Evolutionary conservation across 2,113 vertebrate genomes (phyloP).

Genomic region (Menidia beryllina): DNA sequence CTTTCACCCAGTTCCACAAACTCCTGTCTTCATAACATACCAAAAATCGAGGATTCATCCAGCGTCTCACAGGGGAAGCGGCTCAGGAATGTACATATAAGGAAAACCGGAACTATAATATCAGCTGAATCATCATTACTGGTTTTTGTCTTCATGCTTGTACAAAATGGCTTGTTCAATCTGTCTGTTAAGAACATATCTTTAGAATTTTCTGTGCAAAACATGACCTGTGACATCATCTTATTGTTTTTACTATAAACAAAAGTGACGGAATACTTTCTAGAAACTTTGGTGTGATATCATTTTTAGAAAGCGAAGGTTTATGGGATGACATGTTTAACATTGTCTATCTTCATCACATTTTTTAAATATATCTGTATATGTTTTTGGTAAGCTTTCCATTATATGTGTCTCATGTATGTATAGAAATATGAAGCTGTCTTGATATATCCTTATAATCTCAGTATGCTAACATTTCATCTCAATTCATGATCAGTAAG

Average conservation of each 20-base stretch:
- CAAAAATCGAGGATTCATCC: constrained; percentile 44
- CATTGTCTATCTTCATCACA: constrained; percentile 12
- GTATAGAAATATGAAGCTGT: not conserved
- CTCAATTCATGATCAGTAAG: too few relatives aligned
- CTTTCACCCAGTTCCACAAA: constrained; percentile 53
- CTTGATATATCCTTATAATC: not conserved
- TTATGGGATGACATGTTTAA: not conserved
- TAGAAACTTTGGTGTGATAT: not conserved
- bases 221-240: not conserved
- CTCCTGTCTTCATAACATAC: constrained; percentile 68
- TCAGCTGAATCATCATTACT: not conserved
- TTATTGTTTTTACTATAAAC: constrained; percentile 28
- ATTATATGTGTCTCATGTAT: not conserved
- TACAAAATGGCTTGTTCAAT: not conserved
- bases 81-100: constrained; percentile 70
- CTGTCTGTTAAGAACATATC: not conserved
- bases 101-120: too few relatives aligned
- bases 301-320: constrained; percentile 13
- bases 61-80: constrained; percentile 30
- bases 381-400: too few relatives aligned
- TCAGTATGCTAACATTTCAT: too few relatives aligned
- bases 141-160: not conserved
- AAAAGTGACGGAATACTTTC: constrained; percentile 5
- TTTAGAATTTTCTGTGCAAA: not conserved
- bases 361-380: too few relatives aligned